Evolutionary conservation across 2,113 vertebrate species (phyloP), one percentile per base, ranked within the genome.

Genomic region (Otus sunia): DNA sequence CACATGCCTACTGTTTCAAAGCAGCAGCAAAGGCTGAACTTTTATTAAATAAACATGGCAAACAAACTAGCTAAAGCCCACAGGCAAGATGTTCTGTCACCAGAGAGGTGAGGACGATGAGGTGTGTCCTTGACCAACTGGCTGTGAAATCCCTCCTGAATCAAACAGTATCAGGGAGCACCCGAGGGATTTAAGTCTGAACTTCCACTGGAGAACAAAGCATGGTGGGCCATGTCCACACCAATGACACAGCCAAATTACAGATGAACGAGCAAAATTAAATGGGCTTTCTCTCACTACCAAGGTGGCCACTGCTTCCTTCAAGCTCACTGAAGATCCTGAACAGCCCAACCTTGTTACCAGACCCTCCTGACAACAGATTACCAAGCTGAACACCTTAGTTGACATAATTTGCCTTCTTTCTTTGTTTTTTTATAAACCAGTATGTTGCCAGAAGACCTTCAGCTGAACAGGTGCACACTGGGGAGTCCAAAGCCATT

Each of bases 81-180:
- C 49, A 34, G 96, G 94, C 92, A 82, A 82, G 92, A 68, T 5
- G 49, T 37, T 60, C 74, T 93, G 90, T 58, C 94, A 96, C 39
- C 72, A 80, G 79, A 3, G 71, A 94, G 85, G 94, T 93, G 96
- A 94, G 52, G 81, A 45, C 93, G 93, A 95, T 19, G 94, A 94
- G 92, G n/a, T 6, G 41, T 37, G 94, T 69, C 96, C 96, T 90
- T 95, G 81, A 71, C 59, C 94, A 86, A 4, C 58, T 7, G 8
- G 39, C 47, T 50, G 62, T 13, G 22, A 90, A 88, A 74, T 8
- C 53, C 52, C 18, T 76, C 56, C 43, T 29, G 4, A 85, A 64
- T 9, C 52, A 60, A 62, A 56, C 12, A 22, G 23, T 8, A 67
- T 6, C 45, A 30, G 53, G 21, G 50, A 92, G 36, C 3, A 37